Evolutionary conservation across 1,140 invertebrate genomes (phyloP).

Genomic region (Aphaenogaster ashmeadi): DNA sequence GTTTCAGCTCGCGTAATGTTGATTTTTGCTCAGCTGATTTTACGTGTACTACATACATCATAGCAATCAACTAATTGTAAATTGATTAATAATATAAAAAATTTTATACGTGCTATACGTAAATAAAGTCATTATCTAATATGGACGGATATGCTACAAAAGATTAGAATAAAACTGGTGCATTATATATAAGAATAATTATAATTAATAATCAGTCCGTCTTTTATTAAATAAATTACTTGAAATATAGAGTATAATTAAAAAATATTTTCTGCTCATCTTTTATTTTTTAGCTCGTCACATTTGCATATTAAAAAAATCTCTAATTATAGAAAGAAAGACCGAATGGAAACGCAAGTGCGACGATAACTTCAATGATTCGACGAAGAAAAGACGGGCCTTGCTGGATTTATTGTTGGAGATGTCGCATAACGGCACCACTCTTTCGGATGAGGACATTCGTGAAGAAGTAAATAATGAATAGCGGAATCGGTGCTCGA

Average conservation of each 20-base stretch:
- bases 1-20: no score
- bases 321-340: conserved; percentile 82
- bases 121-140: no score
- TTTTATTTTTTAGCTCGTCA: background rate
- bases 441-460: conserved; percentile 86
- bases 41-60: no score
- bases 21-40: no score
- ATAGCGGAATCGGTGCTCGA: no score
- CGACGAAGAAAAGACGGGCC: conserved; percentile 86
- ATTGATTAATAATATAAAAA: no score
- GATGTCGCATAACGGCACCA: conserved; percentile 84
- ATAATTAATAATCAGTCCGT: background rate
- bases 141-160: background rate
- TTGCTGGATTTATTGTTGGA: conserved; percentile 89
- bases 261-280: background rate
- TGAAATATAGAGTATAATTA: background rate
- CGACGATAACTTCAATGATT: conserved; percentile 71
- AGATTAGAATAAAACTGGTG: background rate
- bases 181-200: background rate
- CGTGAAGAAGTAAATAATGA: conserved; percentile 88
- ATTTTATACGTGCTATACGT: no score
- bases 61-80: no score
- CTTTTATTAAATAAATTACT: background rate
- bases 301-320: no score
- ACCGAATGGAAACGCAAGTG: conserved; percentile 78